phyloP scores from a whole-genome alignment of 2,888 invertebrate species.

The Nasonia oneida region DNA sequence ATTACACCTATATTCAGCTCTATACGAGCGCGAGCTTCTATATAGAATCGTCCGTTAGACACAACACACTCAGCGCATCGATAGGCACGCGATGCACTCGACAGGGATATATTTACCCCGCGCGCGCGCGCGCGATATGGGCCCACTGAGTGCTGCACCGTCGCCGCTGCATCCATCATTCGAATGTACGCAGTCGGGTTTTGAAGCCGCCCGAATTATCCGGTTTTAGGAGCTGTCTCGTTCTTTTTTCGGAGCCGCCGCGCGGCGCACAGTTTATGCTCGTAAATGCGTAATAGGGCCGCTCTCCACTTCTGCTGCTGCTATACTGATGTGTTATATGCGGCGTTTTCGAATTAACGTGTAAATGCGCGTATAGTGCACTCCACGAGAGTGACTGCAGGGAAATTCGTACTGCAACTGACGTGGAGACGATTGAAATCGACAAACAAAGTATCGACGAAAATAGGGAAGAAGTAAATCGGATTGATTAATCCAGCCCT shows the following conservation, averaged over 20 bases:
- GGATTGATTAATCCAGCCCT: neutral
- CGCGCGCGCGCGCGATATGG: conserved; percentile 57
- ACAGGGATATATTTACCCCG: conserved; percentile 77
- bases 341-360: neutral
- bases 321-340: neutral
- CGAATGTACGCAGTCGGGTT: conserved; percentile 43
- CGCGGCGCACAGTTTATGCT: neutral
- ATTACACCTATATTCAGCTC: neutral
- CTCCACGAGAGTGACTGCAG: neutral
- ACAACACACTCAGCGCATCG: conserved; percentile 76
- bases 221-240: conserved; percentile 12
- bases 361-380: neutral
- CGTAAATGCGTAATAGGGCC: conserved; percentile 5
- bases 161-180: conserved; percentile 74
- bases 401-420: neutral
- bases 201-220: conserved; percentile 4
- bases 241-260: neutral
- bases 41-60: conserved; percentile 71
- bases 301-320: neutral
- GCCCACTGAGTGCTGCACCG: conserved; percentile 75
- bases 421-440: neutral
- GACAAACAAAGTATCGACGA: neutral
- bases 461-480: neutral
- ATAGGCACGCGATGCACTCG: conserved; percentile 44
- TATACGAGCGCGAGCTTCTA: neutral